Evolutionary conservation across 64 coral and sea anemone genomes (phyloP).

Genomic region (Dendronephthya gigantea): DNA sequence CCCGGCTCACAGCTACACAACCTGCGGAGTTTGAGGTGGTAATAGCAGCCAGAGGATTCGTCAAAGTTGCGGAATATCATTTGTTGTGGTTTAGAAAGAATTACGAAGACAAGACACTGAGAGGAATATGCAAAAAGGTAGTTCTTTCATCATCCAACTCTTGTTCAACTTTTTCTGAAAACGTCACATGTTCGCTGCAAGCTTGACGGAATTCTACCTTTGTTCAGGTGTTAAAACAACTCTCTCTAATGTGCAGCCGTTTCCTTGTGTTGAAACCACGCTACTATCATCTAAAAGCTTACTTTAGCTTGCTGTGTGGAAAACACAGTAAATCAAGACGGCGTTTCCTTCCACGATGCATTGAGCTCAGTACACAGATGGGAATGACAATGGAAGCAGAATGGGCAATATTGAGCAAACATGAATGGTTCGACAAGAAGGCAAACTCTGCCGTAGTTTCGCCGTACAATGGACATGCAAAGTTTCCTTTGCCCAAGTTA

Average conservation of each 20-base stretch:
- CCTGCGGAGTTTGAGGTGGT: constrained; percentile 39
- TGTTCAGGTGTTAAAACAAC: neutral
- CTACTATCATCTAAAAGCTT: constrained; percentile 14
- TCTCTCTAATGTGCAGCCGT: neutral
- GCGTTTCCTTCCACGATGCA: neutral
- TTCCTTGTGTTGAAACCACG: neutral
- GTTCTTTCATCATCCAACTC: too few species aligned
- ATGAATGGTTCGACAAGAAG: constrained; percentile 12
- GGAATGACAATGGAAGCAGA: neutral
- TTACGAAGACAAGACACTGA: neutral
- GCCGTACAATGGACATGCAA: neutral
- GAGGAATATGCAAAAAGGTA: constrained; percentile 34
- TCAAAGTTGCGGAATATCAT: constrained; percentile 55
- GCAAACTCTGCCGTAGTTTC: neutral
- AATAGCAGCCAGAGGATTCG: constrained; percentile 52
- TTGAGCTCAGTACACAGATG: neutral
- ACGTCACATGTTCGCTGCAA: too few species aligned
- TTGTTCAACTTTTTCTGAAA: too few species aligned
- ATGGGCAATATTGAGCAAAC: constrained; percentile 7
- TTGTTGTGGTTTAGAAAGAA: constrained; percentile 29
- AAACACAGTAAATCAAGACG: neutral
- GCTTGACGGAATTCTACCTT: neutral
- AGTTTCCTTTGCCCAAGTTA: neutral
- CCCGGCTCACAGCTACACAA: neutral
- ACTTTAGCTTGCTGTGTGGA: neutral